These are phyloP conservation scores for Agrotis ipsilon DNA, from an alignment of 2,888 invertebrate species.

Conservation along the genomic window DNA sequence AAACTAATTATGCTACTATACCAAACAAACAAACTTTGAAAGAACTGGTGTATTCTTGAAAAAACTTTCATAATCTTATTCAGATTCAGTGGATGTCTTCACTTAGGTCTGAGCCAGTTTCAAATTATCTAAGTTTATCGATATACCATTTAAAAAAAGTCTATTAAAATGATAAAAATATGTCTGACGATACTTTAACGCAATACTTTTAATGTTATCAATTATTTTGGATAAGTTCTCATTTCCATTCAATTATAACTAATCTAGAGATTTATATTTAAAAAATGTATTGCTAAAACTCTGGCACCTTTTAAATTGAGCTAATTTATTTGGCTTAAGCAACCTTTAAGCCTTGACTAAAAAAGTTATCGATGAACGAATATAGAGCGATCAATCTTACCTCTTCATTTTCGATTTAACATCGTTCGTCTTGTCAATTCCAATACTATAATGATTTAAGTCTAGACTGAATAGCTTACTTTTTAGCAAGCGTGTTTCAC, in stretches of 20 bases:
- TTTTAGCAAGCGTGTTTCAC: no score
- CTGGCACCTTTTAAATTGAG: neutral
- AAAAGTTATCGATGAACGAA: neutral
- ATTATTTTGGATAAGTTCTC: no score
- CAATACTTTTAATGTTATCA: no score
- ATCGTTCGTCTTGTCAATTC: neutral
- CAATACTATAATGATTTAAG: neutral
- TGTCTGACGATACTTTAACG: neutral
- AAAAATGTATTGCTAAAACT: neutral
- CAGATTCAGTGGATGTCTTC: neutral
- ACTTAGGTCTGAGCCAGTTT: neutral
- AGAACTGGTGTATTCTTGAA: neutral
- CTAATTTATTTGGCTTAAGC: neutral
- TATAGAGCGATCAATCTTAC: neutral
- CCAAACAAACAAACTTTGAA: neutral
- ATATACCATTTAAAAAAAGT: neutral
- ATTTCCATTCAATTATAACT: neutral
- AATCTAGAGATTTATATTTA: neutral
- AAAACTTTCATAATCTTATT: slow-evolving; percentile 7
- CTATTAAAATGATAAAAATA: no score
- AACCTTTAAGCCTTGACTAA: neutral
- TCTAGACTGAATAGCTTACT: no score
- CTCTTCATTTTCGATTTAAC: no score
- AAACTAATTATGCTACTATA: neutral
- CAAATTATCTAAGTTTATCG: neutral